Evolutionary conservation across 2,888 invertebrate genomes (phyloP), one percentile per base, ranked within the genome.

Genomic region (Molorchus minor): DNA sequence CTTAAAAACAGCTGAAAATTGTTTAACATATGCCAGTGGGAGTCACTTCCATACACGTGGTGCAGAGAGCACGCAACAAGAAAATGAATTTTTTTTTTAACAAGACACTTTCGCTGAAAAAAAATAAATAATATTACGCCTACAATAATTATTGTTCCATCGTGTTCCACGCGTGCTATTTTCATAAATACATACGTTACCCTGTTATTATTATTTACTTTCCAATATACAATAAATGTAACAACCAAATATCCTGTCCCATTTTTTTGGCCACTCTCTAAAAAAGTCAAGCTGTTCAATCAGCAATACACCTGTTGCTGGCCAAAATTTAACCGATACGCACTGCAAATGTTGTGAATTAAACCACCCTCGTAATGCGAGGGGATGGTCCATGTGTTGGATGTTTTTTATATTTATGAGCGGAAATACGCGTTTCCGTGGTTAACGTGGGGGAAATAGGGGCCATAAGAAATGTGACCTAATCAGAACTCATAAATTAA

Each of bases 291-390:
- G 40, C 29, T 30, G 40, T 40, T 25, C 17, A 17, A 51, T 40
- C 44, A 36, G 15, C n/a, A 10, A 17, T 47, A 36, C 56, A 56
- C 56, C 56, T 56, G 56, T 56, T 56, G 56, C 56, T 47, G 51
- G 52, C 56, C 47, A 55, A 55, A 55, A 30, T 38, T 55, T 20
- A 55, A 46, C 19, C 46, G 38, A 40, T 46, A 56, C 46, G 47
- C 47, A 36, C 20, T 38, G 56, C 56, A 56, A 56, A 56, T 56
- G 56, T 56, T 40, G 47, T 47, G 47, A 38, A 47, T 38, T 40
- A 25, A 29, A 56, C 45, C 29, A 41, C 56, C 56, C 51, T 30
- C 40, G 12, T 56, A 55, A 38, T 40, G n/a, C 21, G 16, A 38
- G 45, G 56, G 56, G 56, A 45, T 54, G 54, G 35, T 41, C 33